Conservation (phyloP, 2,113 vertebrate genomes). For the Myotis brandtii region DNA sequence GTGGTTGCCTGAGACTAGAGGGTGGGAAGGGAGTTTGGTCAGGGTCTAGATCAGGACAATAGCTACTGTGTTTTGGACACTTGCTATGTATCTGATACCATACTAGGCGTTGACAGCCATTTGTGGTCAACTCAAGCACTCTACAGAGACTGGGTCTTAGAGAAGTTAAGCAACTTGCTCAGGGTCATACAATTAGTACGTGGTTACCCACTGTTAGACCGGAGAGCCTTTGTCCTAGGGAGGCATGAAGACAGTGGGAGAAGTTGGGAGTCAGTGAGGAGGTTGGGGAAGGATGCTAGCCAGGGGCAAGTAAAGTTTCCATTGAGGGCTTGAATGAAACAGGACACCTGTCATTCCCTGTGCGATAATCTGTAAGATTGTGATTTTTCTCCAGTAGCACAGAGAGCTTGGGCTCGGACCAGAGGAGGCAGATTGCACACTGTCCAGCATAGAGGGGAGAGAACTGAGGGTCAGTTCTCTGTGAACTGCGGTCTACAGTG, state of each 20-base stretch:
- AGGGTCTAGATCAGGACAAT: neutral
- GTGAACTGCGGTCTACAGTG: neutral
- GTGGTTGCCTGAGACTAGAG: neutral
- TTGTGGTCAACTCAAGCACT: neutral
- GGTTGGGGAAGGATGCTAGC: neutral
- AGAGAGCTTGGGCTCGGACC: neutral
- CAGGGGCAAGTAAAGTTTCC: neutral
- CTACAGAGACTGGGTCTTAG: neutral
- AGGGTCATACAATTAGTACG: neutral
- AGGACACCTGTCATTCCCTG: neutral
- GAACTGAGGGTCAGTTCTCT: neutral
- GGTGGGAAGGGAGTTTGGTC: neutral
- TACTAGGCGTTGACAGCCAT: neutral
- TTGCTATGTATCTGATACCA: neutral
- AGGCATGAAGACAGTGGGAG: neutral
- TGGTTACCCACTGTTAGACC: neutral
- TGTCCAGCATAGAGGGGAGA: neutral
- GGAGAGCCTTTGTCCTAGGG: neutral
- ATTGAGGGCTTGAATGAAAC: neutral
- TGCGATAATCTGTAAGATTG: neutral
- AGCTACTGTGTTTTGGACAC: no score
- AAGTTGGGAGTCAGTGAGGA: neutral
- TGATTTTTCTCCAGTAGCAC: neutral
- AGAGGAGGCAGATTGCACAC: neutral
- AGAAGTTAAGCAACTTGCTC: neutral